These are phyloP conservation scores for Arctopsyche grandis DNA, from an alignment of 1,140 invertebrate species.

Conservation along the genomic window DNA sequence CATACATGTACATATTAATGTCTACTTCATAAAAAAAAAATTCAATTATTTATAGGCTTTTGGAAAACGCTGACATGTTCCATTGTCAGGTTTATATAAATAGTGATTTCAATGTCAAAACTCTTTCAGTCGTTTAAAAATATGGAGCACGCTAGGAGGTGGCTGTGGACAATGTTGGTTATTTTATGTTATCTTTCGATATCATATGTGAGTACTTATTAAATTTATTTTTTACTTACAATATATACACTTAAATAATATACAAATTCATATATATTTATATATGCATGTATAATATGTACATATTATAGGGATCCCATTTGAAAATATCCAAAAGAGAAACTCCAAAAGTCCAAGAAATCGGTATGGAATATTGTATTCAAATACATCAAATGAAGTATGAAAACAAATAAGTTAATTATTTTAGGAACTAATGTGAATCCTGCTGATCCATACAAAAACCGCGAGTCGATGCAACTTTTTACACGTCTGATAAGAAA, in stretches of 20 bases:
- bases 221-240: too few species aligned
- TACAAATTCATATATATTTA: too few species aligned
- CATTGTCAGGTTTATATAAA: background rate
- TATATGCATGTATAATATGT: background rate
- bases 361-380: too few species aligned
- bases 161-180: background rate
- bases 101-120: background rate
- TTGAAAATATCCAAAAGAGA: background rate
- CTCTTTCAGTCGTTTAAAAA: background rate
- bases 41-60: too few species aligned
- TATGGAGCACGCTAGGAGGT: background rate
- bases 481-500: background rate
- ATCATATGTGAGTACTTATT: background rate
- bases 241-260: too few species aligned
- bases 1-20: background rate
- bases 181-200: background rate
- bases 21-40: background rate
- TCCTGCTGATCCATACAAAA: too few species aligned
- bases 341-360: background rate
- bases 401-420: too few species aligned
- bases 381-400: too few species aligned
- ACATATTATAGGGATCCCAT: background rate
- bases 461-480: too few species aligned
- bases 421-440: too few species aligned
- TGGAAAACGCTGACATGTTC: background rate